A percentile compares a stretch with the other conserved stretches of the same genome.
Conservation (phyloP, 2,797 vertebrate species). For the Petrocephalus schoutedeni region DNA sequence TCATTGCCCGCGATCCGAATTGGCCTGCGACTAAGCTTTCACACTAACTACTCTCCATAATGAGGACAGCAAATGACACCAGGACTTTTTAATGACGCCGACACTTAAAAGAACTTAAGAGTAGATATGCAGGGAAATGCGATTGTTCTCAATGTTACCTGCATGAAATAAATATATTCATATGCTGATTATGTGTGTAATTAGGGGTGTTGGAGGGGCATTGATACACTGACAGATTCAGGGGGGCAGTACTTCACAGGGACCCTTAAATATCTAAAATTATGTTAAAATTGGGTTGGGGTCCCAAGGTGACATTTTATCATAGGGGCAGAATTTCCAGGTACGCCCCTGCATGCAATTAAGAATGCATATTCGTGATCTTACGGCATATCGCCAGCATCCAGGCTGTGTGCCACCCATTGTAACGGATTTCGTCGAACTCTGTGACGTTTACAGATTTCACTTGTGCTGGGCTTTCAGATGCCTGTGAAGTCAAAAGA, state of each 20-base stretch:
- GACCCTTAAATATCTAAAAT: not conserved
- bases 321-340: not conserved
- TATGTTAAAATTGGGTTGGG: not conserved
- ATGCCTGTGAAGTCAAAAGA: not conserved
- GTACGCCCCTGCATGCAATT: not conserved
- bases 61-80: conserved; percentile 16
- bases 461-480: not conserved
- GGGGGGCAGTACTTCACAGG: not conserved
- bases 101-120: not conserved
- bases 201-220: not conserved
- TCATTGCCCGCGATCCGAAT: conserved; percentile 19
- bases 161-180: not conserved
- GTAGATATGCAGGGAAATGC: not conserved
- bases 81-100: not conserved
- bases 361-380: not conserved
- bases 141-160: not conserved
- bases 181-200: not conserved
- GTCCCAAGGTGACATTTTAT: not conserved
- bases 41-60: conserved; percentile 13
- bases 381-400: not conserved
- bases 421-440: not conserved
- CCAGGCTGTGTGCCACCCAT: not conserved
- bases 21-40: not conserved
- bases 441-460: not conserved
- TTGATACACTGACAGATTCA: not conserved